A percentile compares a stretch with the other conserved stretches of the same genome.
Conservation (phyloP, 2,888 invertebrate genomes). For the Phyllotreta striolata region DNA sequence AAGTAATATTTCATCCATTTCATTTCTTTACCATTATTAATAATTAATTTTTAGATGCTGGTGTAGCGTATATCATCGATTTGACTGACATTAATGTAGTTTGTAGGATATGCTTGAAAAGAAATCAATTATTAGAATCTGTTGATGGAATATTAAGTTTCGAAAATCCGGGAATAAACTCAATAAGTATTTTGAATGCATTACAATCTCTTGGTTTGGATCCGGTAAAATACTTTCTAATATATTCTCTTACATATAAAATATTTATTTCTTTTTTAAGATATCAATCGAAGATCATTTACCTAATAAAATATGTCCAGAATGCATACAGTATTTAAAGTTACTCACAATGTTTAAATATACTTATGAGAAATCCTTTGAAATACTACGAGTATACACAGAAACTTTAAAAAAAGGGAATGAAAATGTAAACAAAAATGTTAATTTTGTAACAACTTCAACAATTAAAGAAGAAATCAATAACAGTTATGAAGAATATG, state of each 20-base stretch:
- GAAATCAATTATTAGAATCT: neutral
- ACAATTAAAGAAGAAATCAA: neutral
- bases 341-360: constrained; percentile 8
- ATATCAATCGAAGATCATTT: constrained; percentile 4
- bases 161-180: neutral
- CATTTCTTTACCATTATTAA: neutral
- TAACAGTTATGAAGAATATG: neutral
- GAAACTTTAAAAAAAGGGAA: neutral
- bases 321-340: constrained; percentile 14
- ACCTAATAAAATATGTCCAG: constrained; percentile 14
- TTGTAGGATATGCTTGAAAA: constrained; percentile 20
- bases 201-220: constrained; percentile 6
- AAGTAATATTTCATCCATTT: too few species aligned
- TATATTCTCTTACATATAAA: neutral
- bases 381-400: constrained; percentile 3
- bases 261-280: constrained; percentile 17
- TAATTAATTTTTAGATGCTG: constrained; percentile 8
- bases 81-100: constrained; percentile 15
- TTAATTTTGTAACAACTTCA: neutral
- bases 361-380: constrained; percentile 4
- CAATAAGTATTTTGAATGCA: constrained; percentile 3
- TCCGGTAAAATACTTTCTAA: neutral
- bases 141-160: neutral
- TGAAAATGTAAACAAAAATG: neutral
- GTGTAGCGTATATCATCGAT: constrained; percentile 4